Conservation (phyloP, 2,888 invertebrate genomes). For the Trachelus tabidus region DNA sequence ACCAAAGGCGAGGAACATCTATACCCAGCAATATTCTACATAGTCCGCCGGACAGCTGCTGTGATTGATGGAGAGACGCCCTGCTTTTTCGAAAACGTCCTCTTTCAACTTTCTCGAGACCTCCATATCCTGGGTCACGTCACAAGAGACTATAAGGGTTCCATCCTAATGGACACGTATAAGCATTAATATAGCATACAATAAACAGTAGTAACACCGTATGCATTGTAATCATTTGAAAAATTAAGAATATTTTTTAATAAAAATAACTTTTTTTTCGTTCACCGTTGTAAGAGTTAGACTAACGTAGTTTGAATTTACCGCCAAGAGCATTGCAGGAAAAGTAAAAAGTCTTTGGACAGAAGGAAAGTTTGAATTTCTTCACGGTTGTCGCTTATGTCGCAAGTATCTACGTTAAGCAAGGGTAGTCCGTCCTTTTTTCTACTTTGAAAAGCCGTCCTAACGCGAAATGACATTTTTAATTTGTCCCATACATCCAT, state of each 20-base stretch:
- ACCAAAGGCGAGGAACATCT: background rate
- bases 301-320: background rate
- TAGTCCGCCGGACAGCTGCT: constrained; percentile 32
- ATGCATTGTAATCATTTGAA: no score
- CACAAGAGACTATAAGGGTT: constrained; percentile 13
- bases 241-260: background rate
- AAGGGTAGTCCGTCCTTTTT: background rate
- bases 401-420: background rate
- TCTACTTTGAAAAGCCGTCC: background rate
- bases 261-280: background rate
- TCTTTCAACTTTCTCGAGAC: constrained; percentile 15
- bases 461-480: background rate
- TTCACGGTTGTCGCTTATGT: background rate
- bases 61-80: constrained; percentile 36
- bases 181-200: background rate
- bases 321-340: background rate
- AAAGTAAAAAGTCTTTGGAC: background rate
- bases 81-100: constrained; percentile 25
- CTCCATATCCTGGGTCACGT: constrained; percentile 13
- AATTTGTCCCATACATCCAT: background rate
- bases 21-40: background rate
- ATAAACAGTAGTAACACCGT: background rate
- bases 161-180: background rate
- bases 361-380: background rate
- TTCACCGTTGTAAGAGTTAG: background rate